These are phyloP conservation scores for Sitobion miscanthi DNA, from an alignment of 1,140 invertebrate species.

Conservation along the genomic window DNA sequence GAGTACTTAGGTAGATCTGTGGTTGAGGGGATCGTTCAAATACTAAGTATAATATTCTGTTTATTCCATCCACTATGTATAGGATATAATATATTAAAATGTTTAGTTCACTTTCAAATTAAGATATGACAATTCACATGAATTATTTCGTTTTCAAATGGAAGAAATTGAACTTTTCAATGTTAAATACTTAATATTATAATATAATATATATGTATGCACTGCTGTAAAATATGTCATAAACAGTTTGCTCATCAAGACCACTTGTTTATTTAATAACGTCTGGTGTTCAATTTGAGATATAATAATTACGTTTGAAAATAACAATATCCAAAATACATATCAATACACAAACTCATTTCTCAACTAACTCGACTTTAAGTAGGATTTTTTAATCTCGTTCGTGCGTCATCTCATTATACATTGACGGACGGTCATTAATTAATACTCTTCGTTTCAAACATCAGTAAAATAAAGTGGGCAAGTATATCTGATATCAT, in stretches of 20 bases:
- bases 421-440: neutral
- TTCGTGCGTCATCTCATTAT: neutral
- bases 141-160: conserved; percentile 1
- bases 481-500: no score
- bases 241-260: neutral
- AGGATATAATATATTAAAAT: neutral
- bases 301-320: neutral
- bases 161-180: neutral
- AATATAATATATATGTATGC: neutral
- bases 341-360: neutral
- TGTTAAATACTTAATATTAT: neutral
- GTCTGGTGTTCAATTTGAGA: neutral
- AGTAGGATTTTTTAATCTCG: neutral
- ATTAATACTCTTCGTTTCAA: neutral
- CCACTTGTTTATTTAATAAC: neutral
- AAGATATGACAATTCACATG: neutral
- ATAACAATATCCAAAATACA: neutral
- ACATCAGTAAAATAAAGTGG: neutral
- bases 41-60: neutral
- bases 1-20: neutral
- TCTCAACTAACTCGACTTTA: neutral
- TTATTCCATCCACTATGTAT: neutral
- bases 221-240: neutral
- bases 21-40: neutral
- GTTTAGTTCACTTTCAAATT: neutral